phyloP scores from a whole-genome alignment of 1,140 invertebrate genomes.

The Halesus radiatus region DNA sequence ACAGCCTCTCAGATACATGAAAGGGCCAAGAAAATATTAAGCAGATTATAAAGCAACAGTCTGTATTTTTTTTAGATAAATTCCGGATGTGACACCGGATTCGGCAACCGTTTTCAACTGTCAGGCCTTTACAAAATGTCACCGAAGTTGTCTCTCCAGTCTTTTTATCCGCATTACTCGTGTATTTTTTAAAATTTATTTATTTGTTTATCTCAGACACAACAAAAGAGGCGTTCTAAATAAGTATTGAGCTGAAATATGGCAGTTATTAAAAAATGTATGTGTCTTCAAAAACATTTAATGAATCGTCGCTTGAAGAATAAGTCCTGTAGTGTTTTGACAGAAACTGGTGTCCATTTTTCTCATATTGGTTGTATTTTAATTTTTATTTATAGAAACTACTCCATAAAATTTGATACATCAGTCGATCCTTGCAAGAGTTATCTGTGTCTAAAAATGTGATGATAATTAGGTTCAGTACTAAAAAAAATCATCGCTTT shows the following conservation, averaged over 20 bases:
- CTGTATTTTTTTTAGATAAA: conserved; percentile 19
- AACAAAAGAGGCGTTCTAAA: neutral
- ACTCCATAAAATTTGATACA: no score
- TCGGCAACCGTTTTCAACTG: conserved; percentile 36
- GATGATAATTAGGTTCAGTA: no score
- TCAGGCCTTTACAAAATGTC: conserved; percentile 3
- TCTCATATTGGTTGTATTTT: neutral
- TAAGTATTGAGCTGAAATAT: neutral
- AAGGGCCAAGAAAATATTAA: neutral
- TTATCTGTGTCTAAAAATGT: no score
- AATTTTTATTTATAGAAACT: no score
- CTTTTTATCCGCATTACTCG: conserved; percentile 11
- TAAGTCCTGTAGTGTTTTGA: no score
- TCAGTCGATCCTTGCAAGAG: no score
- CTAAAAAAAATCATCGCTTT: no score
- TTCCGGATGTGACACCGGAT: conserved; percentile 39
- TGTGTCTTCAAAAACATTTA: no score
- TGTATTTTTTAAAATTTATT: neutral
- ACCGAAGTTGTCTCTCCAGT: neutral
- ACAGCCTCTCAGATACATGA: conserved; percentile 9
- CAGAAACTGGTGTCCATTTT: no score
- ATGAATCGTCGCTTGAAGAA: no score
- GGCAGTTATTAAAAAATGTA: neutral
- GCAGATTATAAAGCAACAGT: neutral
- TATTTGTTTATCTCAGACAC: conserved; percentile 1